Evolutionary conservation across 1,140 invertebrate species (phyloP).

Genomic region (Orussus abietinus): DNA sequence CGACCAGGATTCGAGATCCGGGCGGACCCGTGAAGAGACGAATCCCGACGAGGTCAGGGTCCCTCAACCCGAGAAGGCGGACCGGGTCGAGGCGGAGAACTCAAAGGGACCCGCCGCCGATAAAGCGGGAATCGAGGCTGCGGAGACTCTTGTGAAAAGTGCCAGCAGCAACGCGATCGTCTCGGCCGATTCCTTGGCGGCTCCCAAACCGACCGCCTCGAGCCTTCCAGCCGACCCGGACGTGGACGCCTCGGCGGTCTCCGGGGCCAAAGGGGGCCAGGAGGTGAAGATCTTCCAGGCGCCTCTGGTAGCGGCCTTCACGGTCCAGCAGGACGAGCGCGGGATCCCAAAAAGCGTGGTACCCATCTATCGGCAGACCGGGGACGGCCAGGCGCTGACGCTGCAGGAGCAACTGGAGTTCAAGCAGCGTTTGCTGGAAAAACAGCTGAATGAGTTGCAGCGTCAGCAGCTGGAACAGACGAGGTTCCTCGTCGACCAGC

Average conservation of each 20-base stretch:
- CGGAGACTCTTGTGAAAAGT: constrained; percentile 35
- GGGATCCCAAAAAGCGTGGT: constrained; percentile 73
- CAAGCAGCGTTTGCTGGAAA: constrained; percentile 66
- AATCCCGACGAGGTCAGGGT: constrained; percentile 16
- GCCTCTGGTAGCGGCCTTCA: constrained; percentile 76
- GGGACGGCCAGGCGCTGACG: constrained; percentile 40
- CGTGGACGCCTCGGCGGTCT: constrained; percentile 23
- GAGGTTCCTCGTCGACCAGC: constrained; percentile 59
- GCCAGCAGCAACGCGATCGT: constrained; percentile 39
- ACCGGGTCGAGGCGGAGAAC: constrained; percentile 26
- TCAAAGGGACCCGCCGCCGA: constrained; percentile 14
- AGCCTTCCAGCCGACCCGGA: constrained; percentile 24
- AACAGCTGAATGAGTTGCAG: constrained; percentile 64
- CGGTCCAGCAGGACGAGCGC: constrained; percentile 73
- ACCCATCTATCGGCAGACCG: constrained; percentile 56
- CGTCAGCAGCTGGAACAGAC: constrained; percentile 68
- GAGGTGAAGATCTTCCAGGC: constrained; percentile 77
- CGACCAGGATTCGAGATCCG: too few species aligned
- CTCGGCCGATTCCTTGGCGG: constrained; percentile 31
- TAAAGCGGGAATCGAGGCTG: constrained; percentile 21
- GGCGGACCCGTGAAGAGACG: too few species aligned
- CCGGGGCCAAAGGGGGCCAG: constrained; percentile 57
- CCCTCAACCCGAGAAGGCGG: constrained; percentile 14
- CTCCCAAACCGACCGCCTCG: constrained; percentile 35
- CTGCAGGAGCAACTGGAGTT: constrained; percentile 62